A percentile compares a stretch with the other conserved stretches of the same genome.
Conservation (phyloP, 2,113 vertebrate genomes). For the Penelope pileata region DNA sequence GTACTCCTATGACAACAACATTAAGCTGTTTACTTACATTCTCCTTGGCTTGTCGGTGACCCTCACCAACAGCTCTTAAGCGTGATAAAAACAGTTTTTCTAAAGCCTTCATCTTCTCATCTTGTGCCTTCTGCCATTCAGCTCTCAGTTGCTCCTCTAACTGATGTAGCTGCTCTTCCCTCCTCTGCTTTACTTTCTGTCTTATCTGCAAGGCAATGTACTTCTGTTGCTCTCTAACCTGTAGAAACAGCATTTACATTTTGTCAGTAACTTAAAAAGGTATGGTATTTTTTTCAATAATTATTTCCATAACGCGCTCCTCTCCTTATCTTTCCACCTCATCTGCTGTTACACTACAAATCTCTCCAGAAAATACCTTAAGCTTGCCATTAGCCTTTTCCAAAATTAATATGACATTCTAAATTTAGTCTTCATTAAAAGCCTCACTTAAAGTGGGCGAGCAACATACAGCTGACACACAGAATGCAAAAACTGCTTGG, state of each 20-base stretch:
- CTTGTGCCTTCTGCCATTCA: constrained; percentile 86
- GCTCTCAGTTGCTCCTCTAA: constrained; percentile 81
- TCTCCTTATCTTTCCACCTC: not conserved
- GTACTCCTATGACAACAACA: not conserved
- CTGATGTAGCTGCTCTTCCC: constrained; percentile 78
- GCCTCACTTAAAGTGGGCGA: not conserved
- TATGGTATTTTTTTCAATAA: not conserved
- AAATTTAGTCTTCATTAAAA: not conserved
- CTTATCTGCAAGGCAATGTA: constrained; percentile 85
- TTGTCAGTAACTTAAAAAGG: not conserved
- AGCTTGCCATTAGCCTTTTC: not conserved
- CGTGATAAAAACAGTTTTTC: constrained; percentile 85
- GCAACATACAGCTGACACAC: not conserved
- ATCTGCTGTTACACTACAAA: not conserved
- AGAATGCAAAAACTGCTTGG: not conserved
- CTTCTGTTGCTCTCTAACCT: constrained; percentile 96
- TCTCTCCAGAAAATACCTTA: not conserved
- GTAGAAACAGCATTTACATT: not conserved
- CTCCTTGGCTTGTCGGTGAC: constrained; percentile 87
- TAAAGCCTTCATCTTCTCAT: constrained; percentile 80
- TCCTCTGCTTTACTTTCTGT: constrained; percentile 83
- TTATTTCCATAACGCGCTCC: not conserved
- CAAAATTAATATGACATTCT: not conserved
- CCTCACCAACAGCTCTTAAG: constrained; percentile 84
- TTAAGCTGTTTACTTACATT: constrained; percentile 78